phyloP scores from a whole-genome alignment of 2,888 invertebrate species.

The Aleiodes alternator region DNA sequence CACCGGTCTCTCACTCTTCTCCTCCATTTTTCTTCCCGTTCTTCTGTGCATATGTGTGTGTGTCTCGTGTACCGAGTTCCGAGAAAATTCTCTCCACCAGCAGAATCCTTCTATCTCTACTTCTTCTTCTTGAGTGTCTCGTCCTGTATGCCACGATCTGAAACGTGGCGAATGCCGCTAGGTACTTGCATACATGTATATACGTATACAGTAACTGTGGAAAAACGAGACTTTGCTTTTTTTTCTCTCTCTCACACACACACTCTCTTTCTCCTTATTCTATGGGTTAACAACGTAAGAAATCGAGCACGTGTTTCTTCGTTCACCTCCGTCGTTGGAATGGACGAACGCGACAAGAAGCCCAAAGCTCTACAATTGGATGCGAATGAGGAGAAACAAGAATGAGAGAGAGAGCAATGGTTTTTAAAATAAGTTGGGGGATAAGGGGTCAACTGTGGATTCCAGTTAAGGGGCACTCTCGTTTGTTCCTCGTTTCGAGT shows the following conservation, averaged over 20 bases:
- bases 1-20: conserved; percentile 42
- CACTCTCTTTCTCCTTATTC: conserved; percentile 6
- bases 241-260: neutral
- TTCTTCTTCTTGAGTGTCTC: conserved; percentile 63
- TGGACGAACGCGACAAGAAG: conserved; percentile 31
- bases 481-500: conserved; percentile 73
- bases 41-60: neutral
- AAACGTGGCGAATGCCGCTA: conserved; percentile 23
- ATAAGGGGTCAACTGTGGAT: conserved; percentile 55
- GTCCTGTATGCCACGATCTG: conserved; percentile 71
- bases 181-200: conserved; percentile 16
- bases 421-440: conserved; percentile 40
- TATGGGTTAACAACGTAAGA: conserved; percentile 22
- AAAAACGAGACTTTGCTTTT: neutral
- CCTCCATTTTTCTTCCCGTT: conserved; percentile 3
- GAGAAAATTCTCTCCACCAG: conserved; percentile 38
- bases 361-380: conserved; percentile 27
- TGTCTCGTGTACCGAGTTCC: conserved; percentile 7
- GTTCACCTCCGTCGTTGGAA: conserved; percentile 26
- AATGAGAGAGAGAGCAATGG: conserved; percentile 37
- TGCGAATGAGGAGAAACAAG: conserved; percentile 36
- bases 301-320: conserved; percentile 41
- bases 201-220: conserved; percentile 4
- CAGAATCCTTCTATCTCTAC: conserved; percentile 6
- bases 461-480: conserved; percentile 71